Percentiles rank a stretch among this genome's conserved stretches.
Evolutionary conservation across 2,113 vertebrate species (phyloP).

Genomic region (Alaudala cheleensis): DNA sequence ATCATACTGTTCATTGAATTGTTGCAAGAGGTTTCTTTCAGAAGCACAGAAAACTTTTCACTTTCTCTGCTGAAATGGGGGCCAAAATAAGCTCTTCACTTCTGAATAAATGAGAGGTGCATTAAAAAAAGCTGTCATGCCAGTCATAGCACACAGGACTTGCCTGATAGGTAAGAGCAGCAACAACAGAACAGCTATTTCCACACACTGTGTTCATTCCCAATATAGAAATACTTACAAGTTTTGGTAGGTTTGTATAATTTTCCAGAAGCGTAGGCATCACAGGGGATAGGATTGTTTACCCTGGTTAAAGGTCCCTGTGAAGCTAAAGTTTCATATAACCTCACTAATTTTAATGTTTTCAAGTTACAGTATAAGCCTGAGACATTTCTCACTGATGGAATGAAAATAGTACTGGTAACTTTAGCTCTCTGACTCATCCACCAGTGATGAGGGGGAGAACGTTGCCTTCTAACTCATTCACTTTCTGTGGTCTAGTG

Average conservation of each 20-base stretch:
- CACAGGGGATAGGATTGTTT: background rate
- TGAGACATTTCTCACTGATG: background rate
- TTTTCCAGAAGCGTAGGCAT: background rate
- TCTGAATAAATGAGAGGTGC: background rate
- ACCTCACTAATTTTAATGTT: background rate
- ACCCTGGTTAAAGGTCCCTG: background rate
- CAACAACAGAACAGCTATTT: background rate
- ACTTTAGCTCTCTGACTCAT: constrained; percentile 51
- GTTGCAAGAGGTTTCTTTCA: background rate
- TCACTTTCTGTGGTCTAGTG: constrained; percentile 47
- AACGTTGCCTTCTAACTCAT: background rate
- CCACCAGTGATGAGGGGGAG: constrained; percentile 1
- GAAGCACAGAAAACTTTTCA: background rate
- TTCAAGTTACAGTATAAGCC: background rate
- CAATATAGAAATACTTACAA: background rate
- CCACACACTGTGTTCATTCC: rapidly evolving
- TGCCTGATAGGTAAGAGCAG: background rate
- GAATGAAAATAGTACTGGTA: constrained; percentile 26
- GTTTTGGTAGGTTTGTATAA: background rate
- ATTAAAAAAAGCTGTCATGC: background rate
- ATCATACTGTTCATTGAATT: background rate
- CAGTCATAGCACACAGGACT: background rate
- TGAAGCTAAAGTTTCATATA: constrained; percentile 9
- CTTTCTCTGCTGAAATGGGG: background rate
- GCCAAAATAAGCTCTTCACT: background rate